Conservation (phyloP, 2,888 invertebrate species). For the Callinectes sapidus region DNA sequence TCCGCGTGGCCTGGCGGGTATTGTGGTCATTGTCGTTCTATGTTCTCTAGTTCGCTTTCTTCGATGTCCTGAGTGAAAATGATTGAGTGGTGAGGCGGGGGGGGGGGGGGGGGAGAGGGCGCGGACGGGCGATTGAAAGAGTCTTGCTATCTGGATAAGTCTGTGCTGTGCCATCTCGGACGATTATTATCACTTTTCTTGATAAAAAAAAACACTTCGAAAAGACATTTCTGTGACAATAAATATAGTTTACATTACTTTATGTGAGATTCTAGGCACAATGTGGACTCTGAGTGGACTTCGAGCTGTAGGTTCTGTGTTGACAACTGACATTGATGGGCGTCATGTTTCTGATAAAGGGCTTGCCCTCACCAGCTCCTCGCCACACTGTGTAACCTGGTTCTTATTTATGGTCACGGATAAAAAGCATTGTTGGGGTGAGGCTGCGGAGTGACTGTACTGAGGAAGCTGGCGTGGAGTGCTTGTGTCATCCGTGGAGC, state of each 20-base stretch:
- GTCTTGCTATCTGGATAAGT: background rate
- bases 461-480: background rate
- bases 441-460: background rate
- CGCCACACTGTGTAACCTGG: background rate
- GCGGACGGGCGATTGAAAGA: background rate
- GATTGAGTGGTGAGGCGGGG: background rate
- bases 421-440: background rate
- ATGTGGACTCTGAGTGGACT: background rate
- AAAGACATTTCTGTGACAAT: conserved; percentile 11
- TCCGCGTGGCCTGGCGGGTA: background rate
- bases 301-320: background rate
- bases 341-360: background rate
- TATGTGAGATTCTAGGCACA: background rate
- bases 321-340: background rate
- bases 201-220: conserved; percentile 4
- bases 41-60: conserved; percentile 12
- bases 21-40: conserved; percentile 4
- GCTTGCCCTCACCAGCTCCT: background rate
- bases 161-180: background rate
- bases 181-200: background rate
- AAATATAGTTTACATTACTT: background rate
- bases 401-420: background rate
- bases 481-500: background rate
- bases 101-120: background rate
- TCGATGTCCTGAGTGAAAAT: background rate